Percentiles rank a stretch among this genome's conserved stretches.
Evolutionary conservation across 2,113 vertebrate species (phyloP).

Genomic region (Albula goreensis): DNA sequence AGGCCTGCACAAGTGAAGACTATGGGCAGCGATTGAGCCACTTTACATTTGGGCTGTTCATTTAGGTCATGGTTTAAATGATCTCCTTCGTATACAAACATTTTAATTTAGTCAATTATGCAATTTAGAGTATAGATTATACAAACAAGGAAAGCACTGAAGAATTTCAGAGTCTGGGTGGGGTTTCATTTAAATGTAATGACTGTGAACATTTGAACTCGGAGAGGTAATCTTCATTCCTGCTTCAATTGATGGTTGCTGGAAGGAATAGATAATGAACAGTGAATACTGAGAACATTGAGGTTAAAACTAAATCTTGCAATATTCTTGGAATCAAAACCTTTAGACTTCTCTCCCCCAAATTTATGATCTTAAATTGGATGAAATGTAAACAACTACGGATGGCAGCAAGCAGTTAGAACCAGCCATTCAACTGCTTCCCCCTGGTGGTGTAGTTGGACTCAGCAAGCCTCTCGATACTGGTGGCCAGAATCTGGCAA

Average conservation of each 20-base stretch:
- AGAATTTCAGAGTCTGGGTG: not conserved
- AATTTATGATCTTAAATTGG: not conserved
- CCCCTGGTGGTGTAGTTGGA: constrained; percentile 16
- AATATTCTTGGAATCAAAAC: not conserved
- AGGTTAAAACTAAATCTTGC: not conserved
- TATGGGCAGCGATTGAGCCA: not conserved
- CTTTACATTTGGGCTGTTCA: not conserved
- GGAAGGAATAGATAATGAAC: too few species aligned
- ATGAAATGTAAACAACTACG: not conserved
- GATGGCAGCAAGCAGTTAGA: too few species aligned
- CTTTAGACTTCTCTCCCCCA: not conserved
- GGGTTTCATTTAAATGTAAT: not conserved
- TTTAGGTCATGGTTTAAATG: not conserved
- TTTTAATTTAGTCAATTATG: not conserved
- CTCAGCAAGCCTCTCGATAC: not conserved
- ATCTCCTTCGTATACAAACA: not conserved
- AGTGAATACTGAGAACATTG: not conserved
- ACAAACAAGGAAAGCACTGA: not conserved
- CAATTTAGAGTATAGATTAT: not conserved
- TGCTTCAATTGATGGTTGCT: not conserved
- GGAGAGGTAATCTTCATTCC: not conserved
- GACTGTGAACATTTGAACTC: not conserved
- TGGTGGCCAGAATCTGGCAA: not conserved
- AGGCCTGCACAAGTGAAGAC: not conserved
- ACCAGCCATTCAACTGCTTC: not conserved